A percentile compares a stretch with the other conserved stretches of the same genome.
Evolutionary conservation across 1,140 invertebrate genomes (phyloP).

Genomic region (Eueides isabella): DNA sequence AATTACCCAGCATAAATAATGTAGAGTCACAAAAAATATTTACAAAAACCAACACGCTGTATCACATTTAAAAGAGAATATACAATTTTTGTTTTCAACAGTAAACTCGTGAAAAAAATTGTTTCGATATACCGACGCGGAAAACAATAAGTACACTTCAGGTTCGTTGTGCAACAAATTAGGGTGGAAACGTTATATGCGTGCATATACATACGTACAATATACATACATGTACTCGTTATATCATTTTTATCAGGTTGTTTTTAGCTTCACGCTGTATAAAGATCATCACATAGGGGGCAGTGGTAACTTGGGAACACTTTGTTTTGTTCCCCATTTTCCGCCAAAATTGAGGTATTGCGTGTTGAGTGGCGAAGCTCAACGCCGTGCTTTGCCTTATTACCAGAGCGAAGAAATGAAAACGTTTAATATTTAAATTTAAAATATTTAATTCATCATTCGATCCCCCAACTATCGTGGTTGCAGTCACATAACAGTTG

Average conservation of each 20-base stretch:
- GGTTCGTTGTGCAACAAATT: slow-evolving; percentile 2
- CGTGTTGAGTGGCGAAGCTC: not conserved
- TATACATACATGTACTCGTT: not conserved
- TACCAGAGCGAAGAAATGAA: too few species aligned
- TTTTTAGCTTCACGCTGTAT: not conserved
- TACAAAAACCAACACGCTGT: not conserved
- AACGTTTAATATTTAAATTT: too few species aligned
- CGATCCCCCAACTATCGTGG: too few species aligned
- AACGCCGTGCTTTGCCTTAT: too few species aligned
- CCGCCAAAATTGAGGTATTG: too few species aligned
- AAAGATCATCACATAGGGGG: too few species aligned
- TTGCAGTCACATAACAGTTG: too few species aligned
- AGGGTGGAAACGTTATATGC: not conserved
- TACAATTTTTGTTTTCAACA: not conserved
- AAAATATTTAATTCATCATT: too few species aligned
- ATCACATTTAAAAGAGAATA: not conserved
- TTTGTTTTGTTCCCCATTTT: too few species aligned
- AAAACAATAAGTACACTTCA: slow-evolving; percentile 1
- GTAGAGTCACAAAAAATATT: not conserved
- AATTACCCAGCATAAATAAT: not conserved
- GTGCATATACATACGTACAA: not conserved
- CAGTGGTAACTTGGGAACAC: too few species aligned
- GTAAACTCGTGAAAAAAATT: slow-evolving; percentile 1
- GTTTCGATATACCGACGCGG: not conserved
- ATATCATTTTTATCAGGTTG: not conserved